phyloP scores from a whole-genome alignment of 2,888 invertebrate species.

The Sminthurinus aureus region DNA sequence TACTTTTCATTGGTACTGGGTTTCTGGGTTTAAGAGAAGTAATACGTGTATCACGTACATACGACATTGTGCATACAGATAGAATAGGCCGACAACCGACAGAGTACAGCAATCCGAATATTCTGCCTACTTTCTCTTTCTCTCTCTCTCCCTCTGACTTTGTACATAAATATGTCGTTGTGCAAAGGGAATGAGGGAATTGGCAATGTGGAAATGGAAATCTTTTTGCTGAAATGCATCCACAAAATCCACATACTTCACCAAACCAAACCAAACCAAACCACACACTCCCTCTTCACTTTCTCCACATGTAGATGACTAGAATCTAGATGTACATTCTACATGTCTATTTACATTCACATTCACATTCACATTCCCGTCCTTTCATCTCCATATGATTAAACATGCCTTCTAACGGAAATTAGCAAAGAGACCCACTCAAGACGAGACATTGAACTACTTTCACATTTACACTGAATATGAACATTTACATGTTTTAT shows the following conservation, averaged over 20 bases:
- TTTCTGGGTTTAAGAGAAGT: too few relatives aligned
- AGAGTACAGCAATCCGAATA: too few relatives aligned
- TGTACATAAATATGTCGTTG: neutral
- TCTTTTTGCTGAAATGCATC: conserved; percentile 3
- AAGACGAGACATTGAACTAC: neutral
- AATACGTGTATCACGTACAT: too few relatives aligned
- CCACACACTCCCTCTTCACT: neutral
- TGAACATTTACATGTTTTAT: too few relatives aligned
- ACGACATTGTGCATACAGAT: too few relatives aligned
- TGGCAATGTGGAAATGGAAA: neutral
- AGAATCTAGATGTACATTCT: neutral
- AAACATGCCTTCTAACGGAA: conserved; percentile 12
- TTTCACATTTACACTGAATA: too few relatives aligned
- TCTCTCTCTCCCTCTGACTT: neutral
- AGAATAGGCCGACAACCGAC: too few relatives aligned
- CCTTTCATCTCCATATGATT: neutral
- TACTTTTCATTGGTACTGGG: too few relatives aligned
- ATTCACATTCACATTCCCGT: neutral
- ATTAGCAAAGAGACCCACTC: neutral
- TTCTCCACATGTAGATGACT: neutral
- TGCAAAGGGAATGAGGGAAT: neutral
- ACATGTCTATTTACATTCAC: neutral
- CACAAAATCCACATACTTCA: neutral
- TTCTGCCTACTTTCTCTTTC: too few relatives aligned
- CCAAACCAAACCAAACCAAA: too few relatives aligned